phyloP scores from a whole-genome alignment of 2,113 vertebrate genomes.

The Entelurus aequoreus region DNA sequence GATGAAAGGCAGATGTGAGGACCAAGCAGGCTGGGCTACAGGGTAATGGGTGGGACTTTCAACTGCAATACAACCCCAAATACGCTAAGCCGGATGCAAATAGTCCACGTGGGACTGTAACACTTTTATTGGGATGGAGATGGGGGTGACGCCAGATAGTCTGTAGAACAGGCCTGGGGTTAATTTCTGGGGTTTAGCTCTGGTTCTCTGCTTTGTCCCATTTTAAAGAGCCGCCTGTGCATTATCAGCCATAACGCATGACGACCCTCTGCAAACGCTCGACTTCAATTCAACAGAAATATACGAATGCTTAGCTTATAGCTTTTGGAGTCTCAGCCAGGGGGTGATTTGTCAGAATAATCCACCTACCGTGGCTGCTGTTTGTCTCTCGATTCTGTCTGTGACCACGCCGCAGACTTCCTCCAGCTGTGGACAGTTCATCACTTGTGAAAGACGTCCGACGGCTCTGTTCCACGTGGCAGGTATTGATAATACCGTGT shows the following conservation, averaged over 20 bases:
- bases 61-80: conserved; percentile 4
- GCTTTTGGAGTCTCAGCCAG: too few species aligned
- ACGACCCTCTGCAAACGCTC: too few species aligned
- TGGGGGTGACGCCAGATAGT: conserved; percentile 1
- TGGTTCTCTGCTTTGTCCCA: too few species aligned
- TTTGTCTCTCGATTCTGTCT: too few species aligned
- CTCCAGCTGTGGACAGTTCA: neutral
- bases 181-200: neutral
- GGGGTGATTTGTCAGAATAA: neutral
- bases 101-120: neutral
- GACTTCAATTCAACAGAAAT: neutral
- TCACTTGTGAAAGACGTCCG: neutral
- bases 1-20: conserved; percentile 11
- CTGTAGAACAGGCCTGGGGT: neutral
- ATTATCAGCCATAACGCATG: neutral
- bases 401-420: conserved; percentile 1
- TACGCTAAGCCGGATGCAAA: too few species aligned
- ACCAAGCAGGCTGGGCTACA: neutral
- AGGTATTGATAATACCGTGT: conserved; percentile 2
- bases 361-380: neutral
- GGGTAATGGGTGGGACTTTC: conserved; percentile 1
- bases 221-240: neutral
- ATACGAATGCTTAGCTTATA: neutral
- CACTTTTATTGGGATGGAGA: neutral
- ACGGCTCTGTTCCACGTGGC: neutral